Base-by-base conservation (phyloP, 2,113 vertebrate species). In the Saimiri boliviensis region DNA sequence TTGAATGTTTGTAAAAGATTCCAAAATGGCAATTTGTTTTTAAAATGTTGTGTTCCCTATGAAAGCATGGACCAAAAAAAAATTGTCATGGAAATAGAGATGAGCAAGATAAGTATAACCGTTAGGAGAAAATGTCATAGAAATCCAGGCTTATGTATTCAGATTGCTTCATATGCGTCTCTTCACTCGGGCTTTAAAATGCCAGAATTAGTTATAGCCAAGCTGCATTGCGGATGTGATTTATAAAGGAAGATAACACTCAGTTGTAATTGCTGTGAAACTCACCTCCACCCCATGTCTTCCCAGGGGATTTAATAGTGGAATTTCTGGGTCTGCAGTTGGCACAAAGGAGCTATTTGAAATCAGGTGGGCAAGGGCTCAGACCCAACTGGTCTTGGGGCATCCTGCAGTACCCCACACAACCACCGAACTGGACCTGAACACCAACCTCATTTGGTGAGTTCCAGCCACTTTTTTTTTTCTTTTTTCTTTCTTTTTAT, bases 221-320 rank as follows among this genome's bases (percentile, higher is more conserved):
- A 35, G 35, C 82, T 6, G 0, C 40, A 3, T 23, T 2, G 0
- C 2, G 20, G 25, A 8, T 23, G 27, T 17, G 63, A 35, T 56
- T 47, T 9, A 2, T 1, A 0, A 52, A 21, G 9, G 54, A 54
- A 83, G 45, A 19, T 30, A 37, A 60, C 37, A 35, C 42, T 3
- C 5, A n/a, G 27, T 8, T 23, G 45, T 66, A 11, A 73, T 19
- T 27, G 0, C 32, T 30, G 0, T 25, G n/a, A 16, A 47, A 30
- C 27, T 16, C 45, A 5, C 73, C 66, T 32, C 42, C 21, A n/a
- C 7, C n/a, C 21, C 27, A 25, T 27, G 54, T 42, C 54, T 45
- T 63, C 89, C 66, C 1, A 3, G 7, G 6, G 10, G 42, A 21
- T 3, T 73, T 7, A 3, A 25, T 8, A 6, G 52, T 11, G 63